These are phyloP conservation scores for Bombus haemorrhoidalis DNA, from an alignment of 1,140 invertebrate genomes.

Conservation along the genomic window DNA sequence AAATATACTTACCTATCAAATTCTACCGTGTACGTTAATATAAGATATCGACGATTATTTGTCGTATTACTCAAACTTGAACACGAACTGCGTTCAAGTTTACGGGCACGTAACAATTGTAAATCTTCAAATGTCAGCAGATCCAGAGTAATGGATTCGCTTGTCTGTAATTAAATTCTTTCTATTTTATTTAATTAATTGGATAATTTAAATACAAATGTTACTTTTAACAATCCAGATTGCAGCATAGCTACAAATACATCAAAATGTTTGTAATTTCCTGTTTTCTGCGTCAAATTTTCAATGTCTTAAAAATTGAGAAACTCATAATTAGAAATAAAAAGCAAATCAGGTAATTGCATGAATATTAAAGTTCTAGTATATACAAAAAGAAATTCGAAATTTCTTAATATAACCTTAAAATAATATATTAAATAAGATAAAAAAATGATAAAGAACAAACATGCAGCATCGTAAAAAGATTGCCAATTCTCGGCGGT, in stretches of 20 bases:
- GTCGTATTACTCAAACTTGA: conserved; percentile 47
- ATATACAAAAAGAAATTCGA: neutral
- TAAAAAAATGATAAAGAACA: conserved; percentile 47
- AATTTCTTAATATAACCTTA: neutral
- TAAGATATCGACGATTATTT: conserved; percentile 77
- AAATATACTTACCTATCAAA: conserved; percentile 76
- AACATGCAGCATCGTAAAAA: conserved; percentile 82
- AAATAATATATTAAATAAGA: neutral
- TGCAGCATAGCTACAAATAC: conserved; percentile 83
- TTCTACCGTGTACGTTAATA: conserved; percentile 80
- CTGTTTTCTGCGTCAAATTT: conserved; percentile 83
- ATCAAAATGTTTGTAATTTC: conserved; percentile 83
- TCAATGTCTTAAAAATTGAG: conserved; percentile 80
- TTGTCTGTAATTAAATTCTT: conserved; percentile 72
- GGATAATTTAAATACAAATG: conserved; percentile 6
- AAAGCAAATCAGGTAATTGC: neutral
- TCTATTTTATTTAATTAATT: conserved; percentile 29
- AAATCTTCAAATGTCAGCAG: conserved; percentile 79
- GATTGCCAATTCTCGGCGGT: conserved; percentile 83
- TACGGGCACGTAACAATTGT: conserved; percentile 70
- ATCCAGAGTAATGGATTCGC: conserved; percentile 78
- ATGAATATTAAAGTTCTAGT: neutral
- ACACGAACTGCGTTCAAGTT: conserved; percentile 44
- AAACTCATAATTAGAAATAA: neutral
- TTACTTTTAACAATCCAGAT: conserved; percentile 82